A percentile compares a stretch with the other conserved stretches of the same genome.
These are phyloP conservation scores for Pseudomyrmex flavicornis DNA, from an alignment of 1,140 invertebrate species.

Conservation along the genomic window DNA sequence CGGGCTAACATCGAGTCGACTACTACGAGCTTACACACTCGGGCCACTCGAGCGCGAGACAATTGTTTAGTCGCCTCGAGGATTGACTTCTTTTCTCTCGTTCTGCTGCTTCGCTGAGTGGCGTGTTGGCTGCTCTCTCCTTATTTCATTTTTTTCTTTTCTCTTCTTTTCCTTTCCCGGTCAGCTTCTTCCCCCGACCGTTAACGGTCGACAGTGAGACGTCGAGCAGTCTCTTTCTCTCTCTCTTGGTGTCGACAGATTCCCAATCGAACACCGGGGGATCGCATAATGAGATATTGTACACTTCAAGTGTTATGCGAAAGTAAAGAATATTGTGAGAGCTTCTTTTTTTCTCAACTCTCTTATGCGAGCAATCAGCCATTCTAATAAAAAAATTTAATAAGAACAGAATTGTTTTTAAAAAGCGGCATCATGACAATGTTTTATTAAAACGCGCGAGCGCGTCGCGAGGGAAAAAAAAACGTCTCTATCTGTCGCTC, in stretches of 20 bases:
- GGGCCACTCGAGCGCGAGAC: conserved; percentile 73
- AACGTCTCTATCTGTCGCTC: conserved; percentile 68
- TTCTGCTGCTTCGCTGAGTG: conserved; percentile 59
- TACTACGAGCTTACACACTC: conserved; percentile 56
- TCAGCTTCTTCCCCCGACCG: conserved; percentile 58
- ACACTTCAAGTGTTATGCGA: background rate
- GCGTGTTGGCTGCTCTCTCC: background rate
- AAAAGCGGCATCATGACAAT: background rate
- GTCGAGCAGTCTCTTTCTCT: conserved; percentile 8
- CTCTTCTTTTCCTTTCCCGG: background rate
- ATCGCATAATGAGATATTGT: conserved; percentile 49
- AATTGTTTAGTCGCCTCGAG: conserved; percentile 79
- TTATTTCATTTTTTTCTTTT: background rate
- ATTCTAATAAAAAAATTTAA: too few relatives aligned
- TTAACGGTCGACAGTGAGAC: conserved; percentile 67
- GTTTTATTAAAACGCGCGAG: conserved; percentile 20
- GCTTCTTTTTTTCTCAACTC: background rate
- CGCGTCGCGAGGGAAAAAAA: background rate
- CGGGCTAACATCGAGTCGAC: conserved; percentile 75
- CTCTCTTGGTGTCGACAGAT: conserved; percentile 36
- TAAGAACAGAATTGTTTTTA: background rate
- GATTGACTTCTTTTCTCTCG: conserved; percentile 70
- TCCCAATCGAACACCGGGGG: conserved; percentile 15
- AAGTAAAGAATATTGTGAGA: background rate
- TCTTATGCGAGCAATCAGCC: background rate